Evolutionary conservation across 2,888 invertebrate genomes (phyloP).

Genomic region (Arctia plantaginis): DNA sequence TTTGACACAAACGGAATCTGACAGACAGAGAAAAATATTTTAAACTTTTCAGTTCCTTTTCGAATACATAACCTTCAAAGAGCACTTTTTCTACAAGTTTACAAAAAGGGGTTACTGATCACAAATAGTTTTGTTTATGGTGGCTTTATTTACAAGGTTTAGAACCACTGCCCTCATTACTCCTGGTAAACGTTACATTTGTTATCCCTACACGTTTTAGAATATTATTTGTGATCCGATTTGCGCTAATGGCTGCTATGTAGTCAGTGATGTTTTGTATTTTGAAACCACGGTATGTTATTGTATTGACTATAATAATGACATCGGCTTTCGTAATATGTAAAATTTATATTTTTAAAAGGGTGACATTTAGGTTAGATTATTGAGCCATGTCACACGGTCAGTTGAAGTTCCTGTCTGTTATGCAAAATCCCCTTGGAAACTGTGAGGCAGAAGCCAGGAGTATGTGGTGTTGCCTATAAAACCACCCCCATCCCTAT

Average conservation of each 20-base stretch:
- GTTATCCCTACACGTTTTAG: slow-evolving; percentile 44
- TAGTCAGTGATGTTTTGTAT: slow-evolving; percentile 13
- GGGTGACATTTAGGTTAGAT: background rate
- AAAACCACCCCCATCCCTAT: too few relatives aligned
- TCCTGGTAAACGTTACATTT: slow-evolving; percentile 45
- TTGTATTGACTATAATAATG: background rate
- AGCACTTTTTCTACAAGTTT: background rate
- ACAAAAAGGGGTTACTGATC: background rate
- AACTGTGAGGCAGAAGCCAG: too few relatives aligned
- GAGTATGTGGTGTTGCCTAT: too few relatives aligned
- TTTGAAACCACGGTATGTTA: background rate
- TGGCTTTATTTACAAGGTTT: slow-evolving; percentile 6
- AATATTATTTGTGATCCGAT: slow-evolving; percentile 45
- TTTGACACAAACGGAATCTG: background rate
- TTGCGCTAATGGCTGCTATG: slow-evolving; percentile 37
- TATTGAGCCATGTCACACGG: background rate
- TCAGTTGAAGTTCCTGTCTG: too few relatives aligned
- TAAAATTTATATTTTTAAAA: background rate
- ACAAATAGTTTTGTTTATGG: background rate
- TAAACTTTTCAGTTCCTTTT: background rate
- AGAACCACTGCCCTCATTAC: slow-evolving; percentile 48
- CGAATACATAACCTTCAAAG: background rate
- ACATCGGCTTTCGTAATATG: background rate
- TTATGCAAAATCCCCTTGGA: too few relatives aligned
- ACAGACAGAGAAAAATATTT: background rate